These are phyloP conservation scores for Limonius californicus DNA, from an alignment of 1,140 invertebrate genomes.

Conservation along the genomic window DNA sequence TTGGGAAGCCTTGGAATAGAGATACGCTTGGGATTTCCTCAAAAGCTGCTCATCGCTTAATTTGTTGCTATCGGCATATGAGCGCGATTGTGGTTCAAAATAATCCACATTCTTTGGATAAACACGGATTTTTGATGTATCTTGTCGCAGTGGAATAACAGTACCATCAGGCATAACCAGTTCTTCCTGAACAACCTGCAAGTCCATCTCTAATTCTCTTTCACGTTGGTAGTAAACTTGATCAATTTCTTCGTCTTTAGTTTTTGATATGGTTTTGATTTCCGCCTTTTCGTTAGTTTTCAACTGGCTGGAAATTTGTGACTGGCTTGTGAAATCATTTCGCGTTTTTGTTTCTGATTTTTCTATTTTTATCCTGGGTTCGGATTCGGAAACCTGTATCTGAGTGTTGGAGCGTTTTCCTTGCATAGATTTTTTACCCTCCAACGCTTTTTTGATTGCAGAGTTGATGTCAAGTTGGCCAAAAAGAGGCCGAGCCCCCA, in stretches of 20 bases:
- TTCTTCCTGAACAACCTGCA: constrained; percentile 35
- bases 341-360: constrained; percentile 21
- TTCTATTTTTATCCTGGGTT: too few species aligned
- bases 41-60: background rate
- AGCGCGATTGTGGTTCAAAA: background rate
- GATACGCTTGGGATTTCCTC: background rate
- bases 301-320: constrained; percentile 28
- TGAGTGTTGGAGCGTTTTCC: too few species aligned
- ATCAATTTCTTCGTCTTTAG: constrained; percentile 41
- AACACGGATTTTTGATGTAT: background rate
- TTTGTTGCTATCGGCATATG: background rate
- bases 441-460: constrained; percentile 44
- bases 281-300: constrained; percentile 36
- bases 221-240: constrained; percentile 41
- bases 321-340: constrained; percentile 20
- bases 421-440: constrained; percentile 32
- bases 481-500: constrained; percentile 46
- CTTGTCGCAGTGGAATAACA: background rate
- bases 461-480: constrained; percentile 42
- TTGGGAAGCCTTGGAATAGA: background rate
- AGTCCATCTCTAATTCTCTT: constrained; percentile 40
- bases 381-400: too few species aligned
- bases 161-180: constrained; percentile 18
- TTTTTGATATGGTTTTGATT: constrained; percentile 35
- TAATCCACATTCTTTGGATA: background rate